Evolutionary conservation across 2,113 vertebrate species (phyloP).

Genomic region (Bubo bubo): DNA sequence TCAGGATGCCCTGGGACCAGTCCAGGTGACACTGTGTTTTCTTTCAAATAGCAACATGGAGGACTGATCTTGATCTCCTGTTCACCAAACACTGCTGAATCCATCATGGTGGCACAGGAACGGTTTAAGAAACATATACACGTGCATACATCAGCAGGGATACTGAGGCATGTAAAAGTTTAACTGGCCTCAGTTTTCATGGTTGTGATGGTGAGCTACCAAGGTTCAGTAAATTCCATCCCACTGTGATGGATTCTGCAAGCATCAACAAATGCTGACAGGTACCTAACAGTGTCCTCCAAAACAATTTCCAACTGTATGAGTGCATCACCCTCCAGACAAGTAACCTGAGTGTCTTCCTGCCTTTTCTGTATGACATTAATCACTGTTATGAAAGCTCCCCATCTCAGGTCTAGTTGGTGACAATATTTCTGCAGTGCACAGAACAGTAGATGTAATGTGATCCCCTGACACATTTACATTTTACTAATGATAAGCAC

Average conservation of each 20-base stretch:
- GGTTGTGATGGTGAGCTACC: background rate
- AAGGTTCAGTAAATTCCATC: background rate
- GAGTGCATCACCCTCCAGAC: background rate
- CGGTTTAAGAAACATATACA: fast-evolving
- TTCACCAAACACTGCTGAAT: background rate
- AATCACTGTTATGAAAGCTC: background rate
- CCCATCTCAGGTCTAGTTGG: background rate
- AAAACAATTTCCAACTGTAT: background rate
- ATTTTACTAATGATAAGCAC: background rate
- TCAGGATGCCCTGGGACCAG: background rate
- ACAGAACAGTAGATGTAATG: background rate
- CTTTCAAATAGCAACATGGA: background rate
- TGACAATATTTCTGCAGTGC: background rate
- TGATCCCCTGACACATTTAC: background rate
- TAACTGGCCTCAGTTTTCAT: background rate
- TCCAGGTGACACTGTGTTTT: background rate
- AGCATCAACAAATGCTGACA: background rate
- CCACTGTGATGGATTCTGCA: background rate
- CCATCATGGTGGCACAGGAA: background rate
- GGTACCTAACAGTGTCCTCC: background rate
- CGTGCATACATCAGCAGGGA: background rate
- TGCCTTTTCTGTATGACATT: background rate
- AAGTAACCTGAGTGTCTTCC: background rate
- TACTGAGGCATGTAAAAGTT: background rate
- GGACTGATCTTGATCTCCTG: background rate